Percentiles rank a stretch among this genome's conserved stretches.
Evolutionary conservation across 2,888 invertebrate species (phyloP).

Genomic region (Callyntrura guangdongensis): DNA sequence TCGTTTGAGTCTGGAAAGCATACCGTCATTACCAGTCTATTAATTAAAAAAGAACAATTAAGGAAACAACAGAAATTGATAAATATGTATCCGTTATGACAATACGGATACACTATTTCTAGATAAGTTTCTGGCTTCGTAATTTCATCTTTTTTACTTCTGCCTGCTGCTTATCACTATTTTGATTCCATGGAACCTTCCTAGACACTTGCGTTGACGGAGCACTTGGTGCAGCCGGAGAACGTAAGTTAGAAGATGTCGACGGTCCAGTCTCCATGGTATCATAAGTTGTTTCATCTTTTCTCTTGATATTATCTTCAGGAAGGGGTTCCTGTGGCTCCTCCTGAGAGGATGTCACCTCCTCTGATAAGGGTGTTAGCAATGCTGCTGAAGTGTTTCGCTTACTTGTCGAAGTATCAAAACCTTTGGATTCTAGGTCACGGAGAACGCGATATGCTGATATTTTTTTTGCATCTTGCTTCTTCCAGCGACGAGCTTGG

Average conservation of each 20-base stretch:
- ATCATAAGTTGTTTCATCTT: too few species aligned
- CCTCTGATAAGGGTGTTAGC: background rate
- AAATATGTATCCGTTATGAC: background rate
- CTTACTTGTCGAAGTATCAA: background rate
- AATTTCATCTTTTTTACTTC: conserved; percentile 30
- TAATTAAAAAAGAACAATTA: conserved; percentile 7
- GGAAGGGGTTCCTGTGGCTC: too few species aligned
- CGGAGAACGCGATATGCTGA: conserved; percentile 34
- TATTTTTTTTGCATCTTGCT: conserved; percentile 49
- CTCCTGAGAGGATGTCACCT: background rate
- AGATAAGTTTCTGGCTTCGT: background rate
- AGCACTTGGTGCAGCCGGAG: too few species aligned
- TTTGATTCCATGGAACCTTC: background rate
- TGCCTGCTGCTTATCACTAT: background rate
- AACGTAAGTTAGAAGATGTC: too few species aligned
- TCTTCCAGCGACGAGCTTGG: background rate
- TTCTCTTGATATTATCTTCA: too few species aligned
- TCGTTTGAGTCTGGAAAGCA: conserved; percentile 59
- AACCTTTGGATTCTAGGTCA: conserved; percentile 31
- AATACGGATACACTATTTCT: background rate
- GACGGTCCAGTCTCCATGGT: too few species aligned
- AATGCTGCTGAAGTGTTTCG: background rate
- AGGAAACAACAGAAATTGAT: background rate
- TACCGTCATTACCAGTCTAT: background rate
- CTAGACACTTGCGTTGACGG: too few species aligned